phyloP scores from a whole-genome alignment of 2,888 invertebrate species.

The Drosophila pegasa region DNA sequence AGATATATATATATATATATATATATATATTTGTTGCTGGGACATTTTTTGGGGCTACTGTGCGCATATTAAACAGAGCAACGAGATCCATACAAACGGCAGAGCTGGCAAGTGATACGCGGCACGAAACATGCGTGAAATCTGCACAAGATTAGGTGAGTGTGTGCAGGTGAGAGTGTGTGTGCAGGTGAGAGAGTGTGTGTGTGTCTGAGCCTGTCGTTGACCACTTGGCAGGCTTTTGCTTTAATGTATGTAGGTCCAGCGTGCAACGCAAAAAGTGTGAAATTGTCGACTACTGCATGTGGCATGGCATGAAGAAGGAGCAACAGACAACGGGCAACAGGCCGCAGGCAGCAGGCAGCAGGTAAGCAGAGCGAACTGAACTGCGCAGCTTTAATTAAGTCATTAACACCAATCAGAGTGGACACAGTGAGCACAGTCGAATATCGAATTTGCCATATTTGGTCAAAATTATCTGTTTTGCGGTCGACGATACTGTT shows the following conservation, averaged over 20 bases:
- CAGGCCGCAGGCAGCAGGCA: background rate
- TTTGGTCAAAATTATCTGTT: conserved; percentile 73
- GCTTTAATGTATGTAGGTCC: conserved; percentile 18
- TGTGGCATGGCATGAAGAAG: conserved; percentile 27
- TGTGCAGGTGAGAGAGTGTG: conserved; percentile 5
- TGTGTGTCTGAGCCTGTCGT: conserved; percentile 39
- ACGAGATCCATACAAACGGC: conserved; percentile 16
- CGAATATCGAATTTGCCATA: conserved; percentile 77
- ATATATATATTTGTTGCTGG: conserved; percentile 30
- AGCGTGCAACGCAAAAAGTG: conserved; percentile 75
- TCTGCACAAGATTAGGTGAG: conserved; percentile 70
- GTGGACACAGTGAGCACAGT: conserved; percentile 14
- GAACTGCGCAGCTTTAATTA: conserved; percentile 74
- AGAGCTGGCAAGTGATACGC: conserved; percentile 73
- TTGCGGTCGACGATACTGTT: conserved; percentile 69
- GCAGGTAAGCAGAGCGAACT: conserved; percentile 40
- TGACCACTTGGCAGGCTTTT: conserved; percentile 35
- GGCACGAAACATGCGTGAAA: conserved; percentile 80
- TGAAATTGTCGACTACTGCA: conserved; percentile 78
- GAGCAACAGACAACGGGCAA: conserved; percentile 10
- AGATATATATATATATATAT: background rate
- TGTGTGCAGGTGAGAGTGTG: conserved; percentile 20
- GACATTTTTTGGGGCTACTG: conserved; percentile 54
- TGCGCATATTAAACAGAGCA: conserved; percentile 79
- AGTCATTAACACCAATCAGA: conserved; percentile 82